A percentile compares a stretch with the other conserved stretches of the same genome.
These are phyloP conservation scores for Istiophorus platypterus DNA, from an alignment of 2,113 vertebrate species.

Conservation along the genomic window DNA sequence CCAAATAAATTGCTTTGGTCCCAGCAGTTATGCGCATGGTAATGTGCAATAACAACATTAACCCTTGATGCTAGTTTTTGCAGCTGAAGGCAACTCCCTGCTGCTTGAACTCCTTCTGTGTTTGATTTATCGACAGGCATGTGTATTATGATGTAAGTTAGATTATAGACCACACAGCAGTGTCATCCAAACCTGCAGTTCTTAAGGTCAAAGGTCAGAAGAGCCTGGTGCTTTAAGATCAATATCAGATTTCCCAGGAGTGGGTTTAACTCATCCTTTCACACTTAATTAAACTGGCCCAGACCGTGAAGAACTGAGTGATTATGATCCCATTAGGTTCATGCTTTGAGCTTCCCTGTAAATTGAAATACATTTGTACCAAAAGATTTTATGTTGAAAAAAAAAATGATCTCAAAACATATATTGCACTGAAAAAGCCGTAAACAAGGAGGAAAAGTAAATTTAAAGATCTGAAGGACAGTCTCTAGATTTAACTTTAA, in stretches of 20 bases:
- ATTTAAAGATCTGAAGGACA: background rate
- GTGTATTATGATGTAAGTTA: constrained; percentile 24
- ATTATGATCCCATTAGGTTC: constrained; percentile 23
- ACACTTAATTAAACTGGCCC: constrained; percentile 35
- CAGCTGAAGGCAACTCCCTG: constrained; percentile 28
- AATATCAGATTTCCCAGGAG: constrained; percentile 64
- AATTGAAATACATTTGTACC: constrained; percentile 2
- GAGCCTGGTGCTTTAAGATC: constrained; percentile 52
- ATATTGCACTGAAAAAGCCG: background rate
- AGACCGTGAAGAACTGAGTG: constrained; percentile 8
- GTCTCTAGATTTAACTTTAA: background rate
- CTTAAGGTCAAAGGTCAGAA: constrained; percentile 60
- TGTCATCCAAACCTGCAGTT: constrained; percentile 37
- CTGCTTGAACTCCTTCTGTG: constrained; percentile 24
- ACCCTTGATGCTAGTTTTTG: constrained; percentile 26
- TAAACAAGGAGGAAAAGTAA: background rate
- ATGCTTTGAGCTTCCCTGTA: background rate
- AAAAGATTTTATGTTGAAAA: background rate
- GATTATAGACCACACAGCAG: constrained; percentile 31
- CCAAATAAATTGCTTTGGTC: background rate
- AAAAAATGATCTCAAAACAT: background rate
- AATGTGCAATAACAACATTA: constrained; percentile 11
- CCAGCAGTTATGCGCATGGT: constrained; percentile 5
- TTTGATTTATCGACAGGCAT: constrained; percentile 54
- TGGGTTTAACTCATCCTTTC: constrained; percentile 45